Conservation (phyloP, 2,888 invertebrate species). For the Stictocephala bisonia region DNA sequence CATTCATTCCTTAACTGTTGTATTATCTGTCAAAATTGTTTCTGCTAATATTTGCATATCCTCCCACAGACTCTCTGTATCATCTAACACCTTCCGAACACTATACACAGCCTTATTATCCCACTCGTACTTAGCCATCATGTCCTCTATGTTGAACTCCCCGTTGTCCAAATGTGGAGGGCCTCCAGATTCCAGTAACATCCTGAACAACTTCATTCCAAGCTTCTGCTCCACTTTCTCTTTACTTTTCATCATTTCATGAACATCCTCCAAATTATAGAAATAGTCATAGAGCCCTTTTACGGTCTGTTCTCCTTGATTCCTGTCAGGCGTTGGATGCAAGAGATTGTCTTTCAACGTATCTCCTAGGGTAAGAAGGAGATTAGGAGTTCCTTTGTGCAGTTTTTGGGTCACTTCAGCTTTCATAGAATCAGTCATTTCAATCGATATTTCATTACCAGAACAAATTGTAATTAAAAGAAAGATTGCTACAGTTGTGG, state of each 20-base stretch:
- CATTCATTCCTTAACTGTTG: no score
- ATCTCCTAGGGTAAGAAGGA: neutral
- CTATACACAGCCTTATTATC: neutral
- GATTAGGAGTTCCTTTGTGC: conserved; percentile 17
- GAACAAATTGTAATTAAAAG: neutral
- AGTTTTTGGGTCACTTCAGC: neutral
- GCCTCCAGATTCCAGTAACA: neutral
- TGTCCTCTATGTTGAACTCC: conserved; percentile 18
- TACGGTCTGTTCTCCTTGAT: neutral
- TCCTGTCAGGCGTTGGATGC: neutral
- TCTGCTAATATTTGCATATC: neutral
- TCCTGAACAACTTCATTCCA: conserved; percentile 15
- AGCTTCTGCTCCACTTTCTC: conserved; percentile 6
- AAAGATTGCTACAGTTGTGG: no score
- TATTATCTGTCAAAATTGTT: no score
- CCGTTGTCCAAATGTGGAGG: conserved; percentile 11
- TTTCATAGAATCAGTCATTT: neutral
- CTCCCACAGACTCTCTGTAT: conserved; percentile 16
- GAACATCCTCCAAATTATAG: neutral
- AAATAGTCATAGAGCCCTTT: neutral
- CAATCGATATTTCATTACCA: neutral
- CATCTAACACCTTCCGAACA: conserved; percentile 18
- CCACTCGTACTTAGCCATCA: conserved; percentile 16
- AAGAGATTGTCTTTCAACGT: neutral
- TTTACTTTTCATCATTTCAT: conserved; percentile 17